These are phyloP conservation scores for Metopia argyrocephala DNA, from an alignment of 2,888 invertebrate species.

Conservation along the genomic window DNA sequence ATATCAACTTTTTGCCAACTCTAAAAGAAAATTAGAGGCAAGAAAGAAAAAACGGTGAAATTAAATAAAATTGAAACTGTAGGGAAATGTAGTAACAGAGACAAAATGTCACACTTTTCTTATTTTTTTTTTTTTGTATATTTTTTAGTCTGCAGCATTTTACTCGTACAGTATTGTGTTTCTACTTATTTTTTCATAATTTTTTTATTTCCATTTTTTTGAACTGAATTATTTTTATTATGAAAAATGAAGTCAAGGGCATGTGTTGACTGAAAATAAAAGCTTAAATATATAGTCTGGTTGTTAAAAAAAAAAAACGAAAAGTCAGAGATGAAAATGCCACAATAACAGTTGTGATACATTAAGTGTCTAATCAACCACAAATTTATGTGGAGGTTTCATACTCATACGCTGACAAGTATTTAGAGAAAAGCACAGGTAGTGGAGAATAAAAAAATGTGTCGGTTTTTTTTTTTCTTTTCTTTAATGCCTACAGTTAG, in stretches of 20 bases:
- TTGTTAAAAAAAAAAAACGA: background rate
- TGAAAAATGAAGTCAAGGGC: conserved; percentile 60
- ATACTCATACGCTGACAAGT: background rate
- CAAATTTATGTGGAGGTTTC: conserved; percentile 40
- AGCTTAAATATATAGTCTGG: conserved; percentile 6
- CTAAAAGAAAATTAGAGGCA: conserved; percentile 78
- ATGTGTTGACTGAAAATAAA: conserved; percentile 42
- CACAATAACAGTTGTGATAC: conserved; percentile 49
- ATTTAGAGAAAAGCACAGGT: no score
- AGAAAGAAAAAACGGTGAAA: background rate
- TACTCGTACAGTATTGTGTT: background rate
- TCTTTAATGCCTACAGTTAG: background rate
- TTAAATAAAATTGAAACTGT: background rate
- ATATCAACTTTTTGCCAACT: conserved; percentile 93
- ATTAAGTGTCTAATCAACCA: conserved; percentile 69
- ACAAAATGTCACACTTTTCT: background rate
- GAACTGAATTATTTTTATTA: background rate
- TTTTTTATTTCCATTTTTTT: background rate
- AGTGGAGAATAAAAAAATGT: no score
- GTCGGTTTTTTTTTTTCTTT: no score
- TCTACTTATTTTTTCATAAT: background rate
- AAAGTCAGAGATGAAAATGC: conserved; percentile 13
- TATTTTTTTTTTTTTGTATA: background rate
- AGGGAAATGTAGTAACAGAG: background rate
- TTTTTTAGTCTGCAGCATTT: background rate